Evolutionary conservation across 2,113 vertebrate genomes (phyloP).

Genomic region (Hoplias malabaricus): DNA sequence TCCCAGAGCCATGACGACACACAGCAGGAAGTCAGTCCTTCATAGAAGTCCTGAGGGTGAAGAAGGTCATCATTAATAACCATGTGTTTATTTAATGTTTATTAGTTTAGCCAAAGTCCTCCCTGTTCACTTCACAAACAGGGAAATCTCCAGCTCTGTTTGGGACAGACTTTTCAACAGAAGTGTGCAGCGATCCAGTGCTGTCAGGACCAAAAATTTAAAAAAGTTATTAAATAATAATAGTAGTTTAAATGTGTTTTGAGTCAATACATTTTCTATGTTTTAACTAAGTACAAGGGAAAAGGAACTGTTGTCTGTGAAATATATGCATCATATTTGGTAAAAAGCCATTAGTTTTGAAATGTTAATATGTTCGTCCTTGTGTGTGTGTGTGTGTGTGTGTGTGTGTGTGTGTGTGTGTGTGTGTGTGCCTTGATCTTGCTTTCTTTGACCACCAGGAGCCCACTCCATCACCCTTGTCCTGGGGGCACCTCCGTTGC

Average conservation of each 20-base stretch:
- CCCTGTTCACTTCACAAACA: conserved; percentile 20
- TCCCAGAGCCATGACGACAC: conserved; percentile 70
- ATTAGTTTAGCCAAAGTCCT: conserved; percentile 37
- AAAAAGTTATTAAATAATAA: no score
- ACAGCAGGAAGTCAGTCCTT: conserved; percentile 29
- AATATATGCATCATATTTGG: background rate
- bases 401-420: conserved; percentile 3
- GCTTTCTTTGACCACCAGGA: conserved; percentile 8
- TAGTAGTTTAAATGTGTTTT: no score
- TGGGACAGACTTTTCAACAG: background rate
- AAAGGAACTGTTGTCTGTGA: background rate
- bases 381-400: background rate
- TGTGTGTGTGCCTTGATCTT: background rate
- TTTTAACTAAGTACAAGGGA: background rate
- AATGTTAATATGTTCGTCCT: background rate
- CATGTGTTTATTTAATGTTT: conserved; percentile 41
- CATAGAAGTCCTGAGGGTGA: background rate
- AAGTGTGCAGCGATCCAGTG: background rate
- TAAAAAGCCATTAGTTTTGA: background rate
- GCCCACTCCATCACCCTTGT: conserved; percentile 36
- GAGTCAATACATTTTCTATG: no score
- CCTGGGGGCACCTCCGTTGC: conserved; percentile 29
- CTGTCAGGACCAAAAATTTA: no score
- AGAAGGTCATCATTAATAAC: conserved; percentile 40
- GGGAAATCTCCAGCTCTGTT: background rate